phyloP scores from a whole-genome alignment of 2,113 vertebrate genomes.

The Argyrosomus japonicus region DNA sequence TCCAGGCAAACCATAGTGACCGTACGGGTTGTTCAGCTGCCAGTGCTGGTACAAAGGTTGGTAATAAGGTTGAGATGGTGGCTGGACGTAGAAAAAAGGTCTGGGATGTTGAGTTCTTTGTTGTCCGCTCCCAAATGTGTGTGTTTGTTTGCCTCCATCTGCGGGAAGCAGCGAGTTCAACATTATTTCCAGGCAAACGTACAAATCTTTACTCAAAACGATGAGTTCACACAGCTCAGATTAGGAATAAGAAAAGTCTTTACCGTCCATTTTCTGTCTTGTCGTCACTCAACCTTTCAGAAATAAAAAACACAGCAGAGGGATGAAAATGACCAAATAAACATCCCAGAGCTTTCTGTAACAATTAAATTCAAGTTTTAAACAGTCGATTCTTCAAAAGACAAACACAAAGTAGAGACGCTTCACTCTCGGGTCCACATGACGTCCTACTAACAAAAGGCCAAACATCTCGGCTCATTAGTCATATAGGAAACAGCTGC shows the following conservation, averaged over 20 bases:
- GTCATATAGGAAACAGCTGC: slow-evolving; percentile 66
- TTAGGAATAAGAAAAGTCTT: neutral
- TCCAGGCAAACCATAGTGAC: slow-evolving; percentile 75
- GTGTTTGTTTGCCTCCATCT: slow-evolving; percentile 74
- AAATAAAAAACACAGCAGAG: slow-evolving; percentile 65
- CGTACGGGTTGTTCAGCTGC: slow-evolving; percentile 80
- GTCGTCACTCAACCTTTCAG: slow-evolving; percentile 30
- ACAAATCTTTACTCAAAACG: too few species aligned
- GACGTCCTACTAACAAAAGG: slow-evolving; percentile 22
- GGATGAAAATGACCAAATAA: slow-evolving; percentile 31
- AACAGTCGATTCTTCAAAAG: slow-evolving; percentile 6
- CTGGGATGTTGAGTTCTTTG: slow-evolving; percentile 74
- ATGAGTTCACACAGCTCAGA: too few species aligned
- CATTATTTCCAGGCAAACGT: neutral
- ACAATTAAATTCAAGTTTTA: neutral
- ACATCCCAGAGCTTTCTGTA: slow-evolving; percentile 14
- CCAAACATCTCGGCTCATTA: slow-evolving; percentile 20
- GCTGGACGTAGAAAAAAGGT: slow-evolving; percentile 86
- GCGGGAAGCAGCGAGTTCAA: neutral
- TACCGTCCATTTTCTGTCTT: slow-evolving; percentile 78
- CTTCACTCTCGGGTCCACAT: neutral
- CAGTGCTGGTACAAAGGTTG: slow-evolving; percentile 74
- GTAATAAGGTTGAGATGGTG: slow-evolving; percentile 82
- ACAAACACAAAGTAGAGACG: slow-evolving; percentile 22
- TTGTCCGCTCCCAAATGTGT: slow-evolving; percentile 67